A percentile compares a stretch with the other conserved stretches of the same genome.
These are phyloP conservation scores for Nebria salina DNA, from an alignment of 2,888 invertebrate genomes.

Conservation along the genomic window DNA sequence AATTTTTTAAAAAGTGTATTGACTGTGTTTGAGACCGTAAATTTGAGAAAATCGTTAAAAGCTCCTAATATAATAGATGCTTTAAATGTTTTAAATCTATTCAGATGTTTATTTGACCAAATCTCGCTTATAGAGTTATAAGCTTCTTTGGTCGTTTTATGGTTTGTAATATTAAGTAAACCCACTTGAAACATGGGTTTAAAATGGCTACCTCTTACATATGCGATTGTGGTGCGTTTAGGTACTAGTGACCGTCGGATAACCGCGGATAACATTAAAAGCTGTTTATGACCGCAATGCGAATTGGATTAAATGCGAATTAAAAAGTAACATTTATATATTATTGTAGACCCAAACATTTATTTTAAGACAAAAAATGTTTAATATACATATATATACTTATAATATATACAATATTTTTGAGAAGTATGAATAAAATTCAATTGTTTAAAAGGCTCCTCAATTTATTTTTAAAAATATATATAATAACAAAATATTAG, in stretches of 20 bases:
- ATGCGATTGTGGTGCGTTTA: too few species aligned
- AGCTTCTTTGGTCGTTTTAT: too few species aligned
- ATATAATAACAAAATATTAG: constrained; percentile 12
- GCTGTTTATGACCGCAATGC: too few species aligned
- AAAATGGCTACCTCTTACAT: too few species aligned
- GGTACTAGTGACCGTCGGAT: too few species aligned
- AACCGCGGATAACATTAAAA: too few species aligned
- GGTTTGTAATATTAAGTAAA: too few species aligned
- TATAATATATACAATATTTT: constrained; percentile 37
- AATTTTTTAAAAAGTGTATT: too few species aligned
- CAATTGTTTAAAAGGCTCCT: constrained; percentile 11
- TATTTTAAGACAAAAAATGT: constrained; percentile 46
- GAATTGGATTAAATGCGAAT: not conserved
- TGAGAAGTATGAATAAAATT: constrained; percentile 32
- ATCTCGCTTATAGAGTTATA: not conserved
- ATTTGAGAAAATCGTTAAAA: too few species aligned
- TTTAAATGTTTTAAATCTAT: not conserved
- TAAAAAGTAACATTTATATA: constrained; percentile 3
- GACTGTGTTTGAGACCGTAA: too few species aligned
- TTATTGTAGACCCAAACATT: constrained; percentile 44
- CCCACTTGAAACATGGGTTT: too few species aligned
- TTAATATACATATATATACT: constrained; percentile 39
- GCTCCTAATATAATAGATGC: too few species aligned
- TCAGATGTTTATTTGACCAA: not conserved
- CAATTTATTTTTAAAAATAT: constrained; percentile 24